phyloP scores from a whole-genome alignment of 1,140 invertebrate genomes.

The Zaprionus gabonicus region DNA sequence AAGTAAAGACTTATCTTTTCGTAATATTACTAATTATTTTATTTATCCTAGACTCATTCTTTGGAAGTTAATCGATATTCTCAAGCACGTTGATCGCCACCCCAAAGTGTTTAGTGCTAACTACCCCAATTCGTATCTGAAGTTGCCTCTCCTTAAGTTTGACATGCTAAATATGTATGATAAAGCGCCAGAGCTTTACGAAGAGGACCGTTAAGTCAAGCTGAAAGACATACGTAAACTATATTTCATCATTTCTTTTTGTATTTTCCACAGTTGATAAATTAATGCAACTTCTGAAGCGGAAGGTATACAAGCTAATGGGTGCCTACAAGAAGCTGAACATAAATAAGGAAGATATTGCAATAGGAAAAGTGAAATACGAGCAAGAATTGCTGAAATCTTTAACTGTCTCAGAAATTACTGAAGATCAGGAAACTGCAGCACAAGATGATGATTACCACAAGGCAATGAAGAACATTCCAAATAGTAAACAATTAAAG shows the following conservation, averaged over 20 bases:
- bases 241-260: neutral
- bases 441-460: constrained; percentile 59
- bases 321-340: constrained; percentile 47
- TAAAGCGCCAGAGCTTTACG: constrained; percentile 60
- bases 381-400: constrained; percentile 48
- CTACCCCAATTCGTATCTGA: constrained; percentile 72
- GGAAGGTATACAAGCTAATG: constrained; percentile 69
- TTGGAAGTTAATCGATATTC: constrained; percentile 72
- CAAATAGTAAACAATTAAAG: constrained; percentile 77
- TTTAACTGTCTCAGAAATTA: constrained; percentile 22
- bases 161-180: constrained; percentile 70
- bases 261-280: constrained; percentile 51
- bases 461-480: constrained; percentile 66
- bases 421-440: constrained; percentile 10
- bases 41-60: constrained; percentile 45
- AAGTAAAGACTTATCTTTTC: no score
- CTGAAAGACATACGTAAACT: neutral
- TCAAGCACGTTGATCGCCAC: constrained; percentile 62
- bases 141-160: constrained; percentile 75
- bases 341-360: constrained; percentile 28
- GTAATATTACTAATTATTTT: no score
- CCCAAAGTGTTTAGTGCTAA: constrained; percentile 33
- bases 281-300: constrained; percentile 63
- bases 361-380: constrained; percentile 41
- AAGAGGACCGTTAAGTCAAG: constrained; percentile 68